These are phyloP conservation scores for Menidia menidia DNA, from an alignment of 2,797 vertebrate species.

Conservation along the genomic window DNA sequence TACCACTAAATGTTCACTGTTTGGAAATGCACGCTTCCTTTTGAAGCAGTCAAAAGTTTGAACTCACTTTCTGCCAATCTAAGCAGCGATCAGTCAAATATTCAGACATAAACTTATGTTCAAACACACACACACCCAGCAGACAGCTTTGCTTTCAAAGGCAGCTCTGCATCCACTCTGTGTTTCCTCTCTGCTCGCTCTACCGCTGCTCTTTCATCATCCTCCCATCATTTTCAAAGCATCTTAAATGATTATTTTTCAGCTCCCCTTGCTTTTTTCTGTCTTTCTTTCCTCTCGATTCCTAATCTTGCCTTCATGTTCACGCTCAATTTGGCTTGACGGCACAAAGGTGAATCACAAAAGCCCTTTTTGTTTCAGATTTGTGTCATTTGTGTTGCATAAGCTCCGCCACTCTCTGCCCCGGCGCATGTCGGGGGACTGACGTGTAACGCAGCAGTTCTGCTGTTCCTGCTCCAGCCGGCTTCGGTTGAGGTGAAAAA, in stretches of 20 bases:
- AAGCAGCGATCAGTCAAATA: constrained; percentile 48
- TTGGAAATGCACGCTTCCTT: constrained; percentile 21
- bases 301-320: constrained; percentile 72
- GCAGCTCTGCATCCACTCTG: constrained; percentile 55
- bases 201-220: constrained; percentile 71
- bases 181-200: constrained; percentile 56
- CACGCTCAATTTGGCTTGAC: constrained; percentile 59
- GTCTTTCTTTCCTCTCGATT: constrained; percentile 8
- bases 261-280: constrained; percentile 29
- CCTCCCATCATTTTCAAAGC: constrained; percentile 69
- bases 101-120: neutral
- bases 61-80: constrained; percentile 37
- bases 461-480: constrained; percentile 43
- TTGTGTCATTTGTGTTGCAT: constrained; percentile 69
- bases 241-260: constrained; percentile 77
- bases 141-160: constrained; percentile 50
- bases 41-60: constrained; percentile 41
- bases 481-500: constrained; percentile 48
- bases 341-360: constrained; percentile 71
- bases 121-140: constrained; percentile 23
- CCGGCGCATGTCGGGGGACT: constrained; percentile 34
- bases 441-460: constrained; percentile 54
- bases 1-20: constrained; percentile 6
- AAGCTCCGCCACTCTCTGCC: constrained; percentile 53
- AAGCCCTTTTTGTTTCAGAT: constrained; percentile 73